Evolutionary conservation across 1,140 invertebrate species (phyloP), one percentile per base, ranked within the genome.

Genomic region (Diorhabda sublineata): DNA sequence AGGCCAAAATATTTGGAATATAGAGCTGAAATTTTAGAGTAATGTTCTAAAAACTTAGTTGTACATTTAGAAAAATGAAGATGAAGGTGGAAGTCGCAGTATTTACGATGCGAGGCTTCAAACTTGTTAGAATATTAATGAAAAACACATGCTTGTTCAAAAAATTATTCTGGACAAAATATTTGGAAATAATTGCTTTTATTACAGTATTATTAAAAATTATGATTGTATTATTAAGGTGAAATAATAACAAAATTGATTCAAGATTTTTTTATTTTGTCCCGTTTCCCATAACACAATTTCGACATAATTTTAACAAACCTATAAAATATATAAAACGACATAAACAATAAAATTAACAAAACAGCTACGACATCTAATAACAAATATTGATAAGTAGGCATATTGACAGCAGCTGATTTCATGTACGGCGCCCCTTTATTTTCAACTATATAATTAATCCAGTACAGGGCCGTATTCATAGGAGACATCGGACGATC

Each of bases 391-490:
- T 89, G 84, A 75, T 87, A 89, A 70, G 84, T 83, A 4, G 84
- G 83, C 66, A 89, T 80, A 26, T 87, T 81, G 0, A 85, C 78
- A 0, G 85, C 87, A 3, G 85, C 80, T 1, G 86, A 84, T 58
- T 83, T 81, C 72, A 89, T 83, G 80, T 84, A 85, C 47, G 70
- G 80, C 11, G 84, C 88, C 71, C 81, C 88, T 59, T 83, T 82
- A 74, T 90, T 82, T 3, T 85, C 78, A 3, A 88, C 85, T 6
- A 87, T 82, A 71, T 89, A 89, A 74, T 89, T 87, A 0, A 86
- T 83, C 88, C 87, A 89, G 78, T 84, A 89, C 42, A 87, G 77
- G 1, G 87, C 86, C 0, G 81, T 85, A 9, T 87, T 85, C 60
- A 86, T 72, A 0, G 86, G 81, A 2, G 79, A 76, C 71, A 84